These are phyloP conservation scores for Aromia moschata DNA, from an alignment of 2,888 invertebrate species.

Conservation along the genomic window DNA sequence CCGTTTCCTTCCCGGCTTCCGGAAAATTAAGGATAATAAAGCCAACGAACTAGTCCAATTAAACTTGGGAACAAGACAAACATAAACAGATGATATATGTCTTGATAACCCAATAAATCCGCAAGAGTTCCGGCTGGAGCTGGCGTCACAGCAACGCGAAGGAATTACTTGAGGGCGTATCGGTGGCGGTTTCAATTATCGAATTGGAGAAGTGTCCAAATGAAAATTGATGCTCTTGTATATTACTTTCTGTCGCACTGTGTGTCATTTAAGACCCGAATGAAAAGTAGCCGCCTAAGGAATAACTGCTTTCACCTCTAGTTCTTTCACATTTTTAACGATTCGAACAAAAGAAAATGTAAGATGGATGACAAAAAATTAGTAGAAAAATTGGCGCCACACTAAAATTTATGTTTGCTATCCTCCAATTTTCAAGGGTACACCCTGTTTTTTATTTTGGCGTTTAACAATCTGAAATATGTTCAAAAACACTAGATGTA, in stretches of 20 bases:
- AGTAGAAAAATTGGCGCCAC: no score
- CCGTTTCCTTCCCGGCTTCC: constrained; percentile 21
- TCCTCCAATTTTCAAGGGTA: no score
- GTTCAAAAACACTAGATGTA: no score
- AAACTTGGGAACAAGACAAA: constrained; percentile 25
- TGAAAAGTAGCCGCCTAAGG: no score
- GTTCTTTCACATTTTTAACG: no score
- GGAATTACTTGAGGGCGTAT: background rate
- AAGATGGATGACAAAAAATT: no score
- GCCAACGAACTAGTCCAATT: constrained; percentile 25
- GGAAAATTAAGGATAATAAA: constrained; percentile 26
- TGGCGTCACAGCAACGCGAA: background rate
- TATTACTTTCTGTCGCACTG: background rate
- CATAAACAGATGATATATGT: constrained; percentile 24
- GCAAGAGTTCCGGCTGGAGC: background rate
- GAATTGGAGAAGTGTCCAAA: background rate
- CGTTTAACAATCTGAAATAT: no score
- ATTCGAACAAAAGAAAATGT: no score
- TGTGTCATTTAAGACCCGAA: no score
- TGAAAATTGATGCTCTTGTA: background rate
- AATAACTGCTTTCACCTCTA: no score
- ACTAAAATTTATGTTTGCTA: no score
- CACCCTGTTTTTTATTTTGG: no score
- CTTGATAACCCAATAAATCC: constrained; percentile 19
- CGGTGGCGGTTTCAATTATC: background rate